A percentile compares a stretch with the other conserved stretches of the same genome.
Evolutionary conservation across 2,797 vertebrate genomes (phyloP).

Genomic region (Melanotaenia trifasciata): DNA sequence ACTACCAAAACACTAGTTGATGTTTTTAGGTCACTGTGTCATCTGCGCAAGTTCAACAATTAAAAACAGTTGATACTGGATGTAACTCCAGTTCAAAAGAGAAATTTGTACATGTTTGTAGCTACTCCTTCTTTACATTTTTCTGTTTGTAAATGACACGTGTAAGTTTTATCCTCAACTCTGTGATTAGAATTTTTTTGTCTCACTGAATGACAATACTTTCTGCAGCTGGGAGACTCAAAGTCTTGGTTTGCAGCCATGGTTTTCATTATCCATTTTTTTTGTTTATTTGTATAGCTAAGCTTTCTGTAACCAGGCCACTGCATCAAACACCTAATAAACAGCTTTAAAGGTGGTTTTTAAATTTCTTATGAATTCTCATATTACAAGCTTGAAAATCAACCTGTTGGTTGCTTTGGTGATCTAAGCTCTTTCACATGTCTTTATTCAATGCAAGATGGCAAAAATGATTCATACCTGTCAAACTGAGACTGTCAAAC

Average conservation of each 20-base stretch:
- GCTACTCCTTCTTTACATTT: neutral
- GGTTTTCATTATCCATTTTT: neutral
- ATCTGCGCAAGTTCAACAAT: neutral
- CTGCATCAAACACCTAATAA: neutral
- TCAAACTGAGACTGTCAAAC: neutral
- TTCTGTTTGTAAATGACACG: neutral
- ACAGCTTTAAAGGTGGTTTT: neutral
- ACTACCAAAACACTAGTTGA: neutral
- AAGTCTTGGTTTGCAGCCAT: neutral
- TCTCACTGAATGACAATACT: neutral
- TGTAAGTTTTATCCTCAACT: neutral
- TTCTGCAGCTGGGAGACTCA: no score
- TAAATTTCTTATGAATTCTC: neutral
- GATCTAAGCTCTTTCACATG: no score
- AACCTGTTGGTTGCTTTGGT: neutral
- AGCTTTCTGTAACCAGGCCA: neutral
- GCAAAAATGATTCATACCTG: neutral
- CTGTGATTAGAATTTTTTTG: neutral
- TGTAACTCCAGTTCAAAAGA: neutral
- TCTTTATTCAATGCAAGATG: no score
- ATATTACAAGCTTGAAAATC: neutral
- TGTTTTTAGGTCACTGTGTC: neutral
- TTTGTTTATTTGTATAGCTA: neutral
- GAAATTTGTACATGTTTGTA: neutral
- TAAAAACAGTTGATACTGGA: neutral